Base-by-base conservation (phyloP, 2,888 invertebrate species). In the Caenorhabditis parvicauda region DNA sequence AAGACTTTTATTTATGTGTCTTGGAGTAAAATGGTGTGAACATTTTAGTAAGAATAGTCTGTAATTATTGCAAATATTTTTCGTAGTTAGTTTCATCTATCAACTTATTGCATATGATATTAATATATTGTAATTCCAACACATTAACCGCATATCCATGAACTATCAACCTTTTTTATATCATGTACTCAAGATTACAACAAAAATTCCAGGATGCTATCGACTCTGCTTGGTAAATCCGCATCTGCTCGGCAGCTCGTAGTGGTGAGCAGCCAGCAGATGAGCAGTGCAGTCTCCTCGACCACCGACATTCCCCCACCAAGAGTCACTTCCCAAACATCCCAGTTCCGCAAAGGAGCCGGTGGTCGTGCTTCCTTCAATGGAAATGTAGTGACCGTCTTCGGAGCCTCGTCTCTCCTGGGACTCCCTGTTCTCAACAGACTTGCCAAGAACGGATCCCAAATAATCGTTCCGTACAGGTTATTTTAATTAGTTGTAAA, bases 311-410 rank as follows among this genome's bases (percentile, higher is more conserved):
- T 61, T 48, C 68, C 68, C 19, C 59, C 49, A 29, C 54, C 68
- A 25, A 47, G 53, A 28, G 29, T 64, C 47, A 66, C 62, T 56
- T 65, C 65, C 0, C 64, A 66, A 46, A 41, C 35, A 4, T 59
- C 69, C 21, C 57, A 64, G 45, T 69, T 69, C 47, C 53, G 62
- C 35, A 69, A 66, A 43, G 69, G 65, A 61, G 59, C 59, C 29
- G 65, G 64, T 47, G 66, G 64, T 60, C 59, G 98, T 32, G 89
- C 90, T 72, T 95, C 94, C 80, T 98, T 96, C 83, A 96, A 90
- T 84, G 98, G 98, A 0, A 86, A 90, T 53, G 92, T 96, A 2
- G 92, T 91, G n/a, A 98, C 98, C n/a, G 90, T 98, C 1, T 74
- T 64, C 47, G 76, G 76, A 17, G 96, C 49, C 54, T 88, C 88